A percentile compares a stretch with the other conserved stretches of the same genome.
Conservation (phyloP, 2,113 vertebrate genomes). For the Strix aluco region DNA sequence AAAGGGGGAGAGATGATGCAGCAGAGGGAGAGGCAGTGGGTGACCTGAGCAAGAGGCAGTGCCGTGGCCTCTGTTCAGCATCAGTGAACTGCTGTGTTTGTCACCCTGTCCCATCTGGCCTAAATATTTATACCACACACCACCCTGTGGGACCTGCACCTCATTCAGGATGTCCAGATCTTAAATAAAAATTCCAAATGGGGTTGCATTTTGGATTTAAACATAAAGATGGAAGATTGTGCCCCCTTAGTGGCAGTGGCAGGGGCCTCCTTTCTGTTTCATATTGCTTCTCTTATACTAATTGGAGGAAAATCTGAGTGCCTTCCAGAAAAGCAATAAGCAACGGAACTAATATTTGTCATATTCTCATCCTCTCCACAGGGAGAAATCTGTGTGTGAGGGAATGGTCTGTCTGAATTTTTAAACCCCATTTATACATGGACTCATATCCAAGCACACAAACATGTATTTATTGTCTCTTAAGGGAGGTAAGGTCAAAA, state of each 20-base stretch:
- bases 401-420: background rate
- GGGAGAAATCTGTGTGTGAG: background rate
- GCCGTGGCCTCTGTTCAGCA: rapidly evolving
- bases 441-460: background rate
- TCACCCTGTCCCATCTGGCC: background rate
- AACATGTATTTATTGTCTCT: background rate
- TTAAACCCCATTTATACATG: background rate
- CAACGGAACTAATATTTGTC: background rate
- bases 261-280: background rate
- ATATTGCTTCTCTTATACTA: background rate
- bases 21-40: rapidly evolving
- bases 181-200: background rate
- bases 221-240: background rate
- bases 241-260: background rate
- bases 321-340: conserved; percentile 30
- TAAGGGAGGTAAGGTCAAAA: background rate
- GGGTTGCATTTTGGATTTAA: background rate
- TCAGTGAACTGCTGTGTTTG: background rate
- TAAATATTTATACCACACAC: no score
- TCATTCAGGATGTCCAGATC: background rate
- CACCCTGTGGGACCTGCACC: background rate
- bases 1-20: background rate
- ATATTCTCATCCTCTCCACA: background rate
- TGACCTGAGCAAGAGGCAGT: background rate
- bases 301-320: background rate